Percentiles rank a stretch among this genome's conserved stretches.
Conservation (phyloP, 2,888 invertebrate species). For the Aspidiotus destructor region DNA sequence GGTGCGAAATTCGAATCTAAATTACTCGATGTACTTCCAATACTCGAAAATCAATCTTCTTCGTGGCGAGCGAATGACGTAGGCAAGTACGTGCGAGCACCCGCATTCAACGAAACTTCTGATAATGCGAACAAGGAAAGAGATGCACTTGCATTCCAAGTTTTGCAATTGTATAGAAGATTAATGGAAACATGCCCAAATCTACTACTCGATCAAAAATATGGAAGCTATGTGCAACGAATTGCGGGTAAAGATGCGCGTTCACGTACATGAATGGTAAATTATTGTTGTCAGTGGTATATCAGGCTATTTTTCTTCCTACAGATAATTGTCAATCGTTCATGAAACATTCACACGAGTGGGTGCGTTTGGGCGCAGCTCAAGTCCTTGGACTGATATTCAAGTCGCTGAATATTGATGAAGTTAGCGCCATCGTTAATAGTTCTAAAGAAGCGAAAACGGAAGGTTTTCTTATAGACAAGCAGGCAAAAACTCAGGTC, state of each 20-base stretch:
- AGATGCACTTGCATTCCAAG: constrained; percentile 33
- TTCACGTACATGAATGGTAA: too few species aligned
- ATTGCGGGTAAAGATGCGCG: constrained; percentile 15
- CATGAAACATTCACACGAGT: constrained; percentile 70
- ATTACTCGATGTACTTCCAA: constrained; percentile 10
- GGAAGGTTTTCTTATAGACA: constrained; percentile 51
- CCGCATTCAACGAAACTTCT: neutral
- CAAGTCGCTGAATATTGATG: constrained; percentile 13
- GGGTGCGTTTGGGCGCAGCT: constrained; percentile 70
- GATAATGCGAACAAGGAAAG: neutral
- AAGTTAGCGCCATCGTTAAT: constrained; percentile 23
- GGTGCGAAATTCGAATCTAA: neutral
- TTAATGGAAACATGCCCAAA: constrained; percentile 8
- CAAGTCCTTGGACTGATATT: constrained; percentile 68
- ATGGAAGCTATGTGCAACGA: constrained; percentile 1
- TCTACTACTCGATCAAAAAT: neutral
- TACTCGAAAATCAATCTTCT: constrained; percentile 9
- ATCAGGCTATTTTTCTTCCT: constrained; percentile 4
- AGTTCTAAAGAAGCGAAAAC: constrained; percentile 40
- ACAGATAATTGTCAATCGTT: constrained; percentile 59
- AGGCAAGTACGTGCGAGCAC: constrained; percentile 15
- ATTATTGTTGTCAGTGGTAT: too few species aligned
- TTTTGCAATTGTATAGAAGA: constrained; percentile 33
- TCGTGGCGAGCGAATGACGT: neutral
- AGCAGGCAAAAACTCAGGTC: constrained; percentile 50